Evolutionary conservation across 2,113 vertebrate species (phyloP).

Genomic region (Phrynosoma platyrhinos): DNA sequence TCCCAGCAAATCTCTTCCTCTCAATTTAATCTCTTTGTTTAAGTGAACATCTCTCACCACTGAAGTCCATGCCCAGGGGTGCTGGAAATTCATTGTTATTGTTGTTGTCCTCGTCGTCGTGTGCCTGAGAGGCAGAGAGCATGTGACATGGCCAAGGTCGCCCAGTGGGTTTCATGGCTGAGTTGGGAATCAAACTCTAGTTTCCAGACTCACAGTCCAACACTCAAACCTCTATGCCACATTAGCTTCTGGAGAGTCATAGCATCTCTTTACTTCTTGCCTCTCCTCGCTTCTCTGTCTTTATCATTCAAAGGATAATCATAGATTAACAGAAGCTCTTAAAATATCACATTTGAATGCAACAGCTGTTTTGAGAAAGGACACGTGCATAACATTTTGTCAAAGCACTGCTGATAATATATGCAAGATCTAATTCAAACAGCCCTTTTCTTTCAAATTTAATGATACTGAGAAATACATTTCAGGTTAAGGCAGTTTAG

Average conservation of each 20-base stretch:
- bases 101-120: too few relatives aligned
- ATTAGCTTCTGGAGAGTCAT: too few relatives aligned
- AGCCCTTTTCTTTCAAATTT: background rate
- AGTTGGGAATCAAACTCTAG: too few relatives aligned
- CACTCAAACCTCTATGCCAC: too few relatives aligned
- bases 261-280: background rate
- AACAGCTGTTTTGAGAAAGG: background rate
- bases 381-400: background rate
- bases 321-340: background rate
- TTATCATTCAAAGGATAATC: background rate
- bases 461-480: background rate
- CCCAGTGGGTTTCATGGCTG: too few relatives aligned
- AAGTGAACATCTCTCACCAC: background rate
- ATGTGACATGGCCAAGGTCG: too few relatives aligned
- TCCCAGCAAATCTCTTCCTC: background rate
- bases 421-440: background rate
- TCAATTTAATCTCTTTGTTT: background rate
- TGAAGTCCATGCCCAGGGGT: background rate
- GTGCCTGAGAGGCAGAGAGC: too few relatives aligned
- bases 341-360: background rate
- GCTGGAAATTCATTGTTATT: background rate
- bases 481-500: background rate
- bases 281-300: background rate
- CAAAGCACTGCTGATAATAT: background rate
- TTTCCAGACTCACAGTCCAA: too few relatives aligned